Percentiles rank a stretch among this genome's conserved stretches.
phyloP scores from a whole-genome alignment of 2,797 vertebrate genomes.

The Sebastes jordani region DNA sequence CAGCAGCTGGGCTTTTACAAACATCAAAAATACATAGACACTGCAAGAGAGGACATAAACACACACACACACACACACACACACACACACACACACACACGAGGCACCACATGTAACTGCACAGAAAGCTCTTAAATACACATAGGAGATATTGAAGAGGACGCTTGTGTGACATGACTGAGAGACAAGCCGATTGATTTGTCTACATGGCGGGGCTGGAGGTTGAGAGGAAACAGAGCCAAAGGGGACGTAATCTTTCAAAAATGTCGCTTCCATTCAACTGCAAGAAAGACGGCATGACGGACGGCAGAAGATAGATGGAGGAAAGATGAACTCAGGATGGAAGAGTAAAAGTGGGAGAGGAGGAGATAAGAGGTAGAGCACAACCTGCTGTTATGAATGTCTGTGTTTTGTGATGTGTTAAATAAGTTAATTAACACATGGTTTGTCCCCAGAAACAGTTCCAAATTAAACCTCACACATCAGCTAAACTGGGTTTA shows the following conservation, averaged over 20 bases:
- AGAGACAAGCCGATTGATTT: slow-evolving; percentile 14
- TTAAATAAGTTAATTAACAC: no score
- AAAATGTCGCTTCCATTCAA: background rate
- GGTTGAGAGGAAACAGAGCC: slow-evolving; percentile 59
- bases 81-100: background rate
- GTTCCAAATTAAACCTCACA: no score
- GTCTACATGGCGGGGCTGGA: slow-evolving; percentile 18
- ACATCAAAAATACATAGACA: background rate
- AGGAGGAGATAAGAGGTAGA: background rate
- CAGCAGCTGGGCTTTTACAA: slow-evolving; percentile 1
- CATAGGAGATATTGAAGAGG: background rate
- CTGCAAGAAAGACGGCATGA: background rate
- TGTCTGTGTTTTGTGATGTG: background rate
- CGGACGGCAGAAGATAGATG: background rate
- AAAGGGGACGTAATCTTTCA: background rate
- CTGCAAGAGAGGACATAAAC: background rate
- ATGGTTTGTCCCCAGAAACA: no score
- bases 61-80: background rate
- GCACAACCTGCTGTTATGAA: background rate
- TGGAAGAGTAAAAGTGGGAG: background rate
- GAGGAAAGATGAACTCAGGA: background rate
- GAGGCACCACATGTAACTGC: slow-evolving; percentile 4
- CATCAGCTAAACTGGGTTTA: no score
- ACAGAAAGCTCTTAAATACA: slow-evolving; percentile 29
- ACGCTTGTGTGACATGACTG: slow-evolving; percentile 6